Percentiles rank a stretch among this genome's conserved stretches.
phyloP scores from a whole-genome alignment of 2,797 vertebrate genomes.

The Gila robusta region DNA sequence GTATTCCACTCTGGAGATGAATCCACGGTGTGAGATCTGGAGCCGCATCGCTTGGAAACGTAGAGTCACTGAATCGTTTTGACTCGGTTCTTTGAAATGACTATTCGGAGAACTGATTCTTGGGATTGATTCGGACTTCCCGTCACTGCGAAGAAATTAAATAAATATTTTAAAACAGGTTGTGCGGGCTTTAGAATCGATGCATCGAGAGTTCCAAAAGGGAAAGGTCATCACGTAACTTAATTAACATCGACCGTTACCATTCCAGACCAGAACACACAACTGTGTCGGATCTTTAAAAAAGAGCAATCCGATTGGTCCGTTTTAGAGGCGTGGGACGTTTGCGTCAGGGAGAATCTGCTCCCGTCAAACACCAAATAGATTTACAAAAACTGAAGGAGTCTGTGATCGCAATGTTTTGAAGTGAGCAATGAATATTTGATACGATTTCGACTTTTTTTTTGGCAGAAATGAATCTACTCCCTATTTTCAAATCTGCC shows the following conservation, averaged over 20 bases:
- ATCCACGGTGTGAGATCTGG: background rate
- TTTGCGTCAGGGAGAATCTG: slow-evolving; percentile 35
- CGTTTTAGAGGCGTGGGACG: slow-evolving; percentile 7
- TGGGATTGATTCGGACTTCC: background rate
- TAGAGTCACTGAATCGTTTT: background rate
- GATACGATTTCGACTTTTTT: slow-evolving; percentile 1
- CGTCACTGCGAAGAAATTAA: background rate
- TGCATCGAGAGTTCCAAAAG: background rate
- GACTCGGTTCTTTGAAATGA: background rate
- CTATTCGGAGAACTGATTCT: background rate
- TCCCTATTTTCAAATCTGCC: slow-evolving; percentile 67
- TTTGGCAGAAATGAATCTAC: slow-evolving; percentile 80
- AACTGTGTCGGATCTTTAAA: background rate
- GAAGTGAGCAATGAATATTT: slow-evolving; percentile 22
- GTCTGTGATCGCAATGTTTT: background rate
- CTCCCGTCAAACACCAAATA: background rate
- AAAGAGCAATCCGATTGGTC: slow-evolving; percentile 28
- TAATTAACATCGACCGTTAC: background rate
- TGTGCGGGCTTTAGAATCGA: background rate
- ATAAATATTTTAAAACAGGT: slow-evolving; percentile 1
- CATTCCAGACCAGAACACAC: background rate
- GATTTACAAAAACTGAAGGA: background rate
- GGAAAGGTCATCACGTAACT: background rate
- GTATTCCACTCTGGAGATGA: background rate
- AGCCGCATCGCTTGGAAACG: too few relatives aligned